Evolutionary conservation across 2,113 vertebrate species (phyloP).

Genomic region (Trematocara stigmaticum): DNA sequence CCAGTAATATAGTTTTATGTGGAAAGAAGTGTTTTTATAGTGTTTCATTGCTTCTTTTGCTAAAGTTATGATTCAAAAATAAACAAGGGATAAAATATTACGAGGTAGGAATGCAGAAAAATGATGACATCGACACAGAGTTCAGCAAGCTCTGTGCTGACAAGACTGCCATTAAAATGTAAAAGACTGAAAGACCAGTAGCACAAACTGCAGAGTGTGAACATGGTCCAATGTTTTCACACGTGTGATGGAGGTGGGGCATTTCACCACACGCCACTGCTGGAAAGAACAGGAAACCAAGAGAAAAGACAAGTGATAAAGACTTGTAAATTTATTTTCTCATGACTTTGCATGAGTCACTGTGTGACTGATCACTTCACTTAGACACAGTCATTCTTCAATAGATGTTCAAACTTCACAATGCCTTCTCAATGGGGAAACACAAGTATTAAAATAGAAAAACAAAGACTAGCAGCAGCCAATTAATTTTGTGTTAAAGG

Average conservation of each 20-base stretch:
- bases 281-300: background rate
- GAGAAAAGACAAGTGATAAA: background rate
- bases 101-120: background rate
- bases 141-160: background rate
- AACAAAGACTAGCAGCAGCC: background rate
- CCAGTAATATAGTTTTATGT: background rate
- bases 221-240: background rate
- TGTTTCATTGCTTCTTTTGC: background rate
- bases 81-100: background rate
- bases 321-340: background rate
- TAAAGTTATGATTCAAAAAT: background rate
- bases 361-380: background rate
- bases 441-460: background rate
- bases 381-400: background rate
- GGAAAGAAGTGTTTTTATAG: background rate
- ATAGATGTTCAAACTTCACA: background rate
- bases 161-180: background rate
- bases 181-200: background rate
- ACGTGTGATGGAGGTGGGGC: background rate
- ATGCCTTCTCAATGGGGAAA: background rate
- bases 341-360: background rate
- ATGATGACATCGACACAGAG: background rate
- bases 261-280: background rate
- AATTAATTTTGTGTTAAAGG: background rate
- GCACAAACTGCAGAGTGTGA: background rate